Percentiles rank a stretch among this genome's conserved stretches.
phyloP scores from a whole-genome alignment of 64 coral and sea anemone genomes.

The Dendronephthya gigantea region DNA sequence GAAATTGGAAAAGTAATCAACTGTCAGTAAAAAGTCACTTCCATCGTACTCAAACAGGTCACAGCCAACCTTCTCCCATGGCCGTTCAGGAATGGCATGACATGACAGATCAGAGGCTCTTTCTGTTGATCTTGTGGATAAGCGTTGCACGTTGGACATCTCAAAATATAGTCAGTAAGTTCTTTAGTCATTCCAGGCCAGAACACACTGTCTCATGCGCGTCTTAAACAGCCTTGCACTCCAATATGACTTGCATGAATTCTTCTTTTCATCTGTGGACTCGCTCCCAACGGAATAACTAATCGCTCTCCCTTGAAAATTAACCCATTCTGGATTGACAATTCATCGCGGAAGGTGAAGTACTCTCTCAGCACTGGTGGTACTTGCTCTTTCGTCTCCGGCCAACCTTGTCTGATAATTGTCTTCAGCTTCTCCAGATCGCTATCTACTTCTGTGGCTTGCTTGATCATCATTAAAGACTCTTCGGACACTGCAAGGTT shows the following conservation, averaged over 20 bases:
- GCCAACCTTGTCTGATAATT: neutral
- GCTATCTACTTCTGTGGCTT: neutral
- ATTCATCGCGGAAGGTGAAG: neutral
- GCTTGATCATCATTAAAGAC: neutral
- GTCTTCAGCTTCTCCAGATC: neutral
- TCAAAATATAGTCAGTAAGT: neutral
- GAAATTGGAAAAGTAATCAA: neutral
- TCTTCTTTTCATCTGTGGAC: neutral
- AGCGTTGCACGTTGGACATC: neutral
- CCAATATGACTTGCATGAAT: neutral
- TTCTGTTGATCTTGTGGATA: neutral
- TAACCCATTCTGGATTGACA: neutral
- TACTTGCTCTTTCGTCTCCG: neutral
- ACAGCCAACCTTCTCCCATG: neutral
- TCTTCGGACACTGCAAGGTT: neutral
- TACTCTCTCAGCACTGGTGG: neutral
- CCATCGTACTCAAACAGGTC: neutral
- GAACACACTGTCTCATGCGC: neutral
- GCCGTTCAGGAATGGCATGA: neutral
- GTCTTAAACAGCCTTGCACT: neutral
- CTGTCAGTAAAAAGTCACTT: neutral
- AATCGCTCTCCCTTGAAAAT: neutral
- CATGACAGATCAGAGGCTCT: neutral
- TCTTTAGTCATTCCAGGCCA: neutral
- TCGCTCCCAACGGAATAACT: neutral